Conservation (phyloP, 2,797 vertebrate genomes). For the Leptodactylus fallax region DNA sequence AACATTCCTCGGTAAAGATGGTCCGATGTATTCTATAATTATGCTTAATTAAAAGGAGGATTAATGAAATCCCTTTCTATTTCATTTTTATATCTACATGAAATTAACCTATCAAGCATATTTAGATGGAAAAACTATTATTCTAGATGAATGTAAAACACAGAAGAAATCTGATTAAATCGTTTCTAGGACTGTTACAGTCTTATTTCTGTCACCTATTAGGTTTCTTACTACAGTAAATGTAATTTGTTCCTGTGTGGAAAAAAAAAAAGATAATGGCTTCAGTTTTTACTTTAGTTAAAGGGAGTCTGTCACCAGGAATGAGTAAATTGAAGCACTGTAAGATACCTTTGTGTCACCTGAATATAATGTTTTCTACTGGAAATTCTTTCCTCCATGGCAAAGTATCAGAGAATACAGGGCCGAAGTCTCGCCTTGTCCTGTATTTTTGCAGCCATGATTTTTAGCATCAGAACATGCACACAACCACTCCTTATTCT, state of each 20-base stretch:
- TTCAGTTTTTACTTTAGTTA: not conserved
- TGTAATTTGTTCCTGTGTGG: not conserved
- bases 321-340: too few species aligned
- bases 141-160: too few species aligned
- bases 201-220: not conserved
- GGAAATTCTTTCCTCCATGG: too few species aligned
- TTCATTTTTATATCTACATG: constrained; percentile 23
- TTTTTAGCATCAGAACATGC: too few species aligned
- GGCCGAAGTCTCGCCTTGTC: too few species aligned
- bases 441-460: too few species aligned
- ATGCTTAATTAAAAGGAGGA: constrained; percentile 41
- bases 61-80: constrained; percentile 36
- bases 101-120: constrained; percentile 36
- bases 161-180: constrained; percentile 17
- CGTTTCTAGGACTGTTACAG: not conserved
- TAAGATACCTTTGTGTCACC: too few species aligned
- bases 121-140: constrained; percentile 18
- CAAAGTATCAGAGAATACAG: too few species aligned
- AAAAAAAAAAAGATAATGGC: not conserved
- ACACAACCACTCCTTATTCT: too few species aligned
- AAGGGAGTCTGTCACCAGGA: too few species aligned
- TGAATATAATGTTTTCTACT: too few species aligned
- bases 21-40: constrained; percentile 30
- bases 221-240: not conserved
- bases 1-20: not conserved